Percentiles rank a stretch among this genome's conserved stretches.
Evolutionary conservation across 2,888 invertebrate genomes (phyloP).

Genomic region (Pseudoips prasinana): DNA sequence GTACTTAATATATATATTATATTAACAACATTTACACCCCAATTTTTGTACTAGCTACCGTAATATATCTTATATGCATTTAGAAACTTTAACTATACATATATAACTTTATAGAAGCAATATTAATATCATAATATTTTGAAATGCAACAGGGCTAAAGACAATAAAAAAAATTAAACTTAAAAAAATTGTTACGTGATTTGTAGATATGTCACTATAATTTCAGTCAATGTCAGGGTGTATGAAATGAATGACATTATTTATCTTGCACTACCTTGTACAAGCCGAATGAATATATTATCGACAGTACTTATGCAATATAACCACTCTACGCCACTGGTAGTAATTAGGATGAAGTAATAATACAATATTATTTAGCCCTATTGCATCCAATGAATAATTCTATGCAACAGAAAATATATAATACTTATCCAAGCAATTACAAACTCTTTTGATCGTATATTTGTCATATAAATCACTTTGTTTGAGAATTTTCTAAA

Average conservation of each 20-base stretch:
- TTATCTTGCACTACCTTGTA: too few relatives aligned
- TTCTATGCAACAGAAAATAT: conserved; percentile 2
- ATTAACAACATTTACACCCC: conserved; percentile 24
- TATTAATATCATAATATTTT: conserved; percentile 1
- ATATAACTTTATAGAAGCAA: conserved; percentile 4
- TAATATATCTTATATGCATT: conserved; percentile 39
- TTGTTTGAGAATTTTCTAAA: not conserved
- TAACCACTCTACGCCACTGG: too few relatives aligned
- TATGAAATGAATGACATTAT: too few relatives aligned
- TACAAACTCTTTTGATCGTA: not conserved
- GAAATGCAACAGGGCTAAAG: not conserved
- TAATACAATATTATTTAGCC: too few relatives aligned
- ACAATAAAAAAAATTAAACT: conserved; percentile 1
- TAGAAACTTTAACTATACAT: conserved; percentile 58
- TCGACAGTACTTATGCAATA: too few relatives aligned
- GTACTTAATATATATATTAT: conserved; percentile 19
- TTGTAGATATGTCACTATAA: too few relatives aligned
- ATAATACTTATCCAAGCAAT: conserved; percentile 2
- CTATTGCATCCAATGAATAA: too few relatives aligned
- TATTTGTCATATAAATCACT: too few relatives aligned
- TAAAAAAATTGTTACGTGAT: too few relatives aligned
- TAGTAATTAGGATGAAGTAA: too few relatives aligned
- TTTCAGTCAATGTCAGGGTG: too few relatives aligned
- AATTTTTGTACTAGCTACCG: conserved; percentile 51
- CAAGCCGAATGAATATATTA: too few relatives aligned